phyloP scores from a whole-genome alignment of 2,113 vertebrate species.

The Tylochromis polylepis region DNA sequence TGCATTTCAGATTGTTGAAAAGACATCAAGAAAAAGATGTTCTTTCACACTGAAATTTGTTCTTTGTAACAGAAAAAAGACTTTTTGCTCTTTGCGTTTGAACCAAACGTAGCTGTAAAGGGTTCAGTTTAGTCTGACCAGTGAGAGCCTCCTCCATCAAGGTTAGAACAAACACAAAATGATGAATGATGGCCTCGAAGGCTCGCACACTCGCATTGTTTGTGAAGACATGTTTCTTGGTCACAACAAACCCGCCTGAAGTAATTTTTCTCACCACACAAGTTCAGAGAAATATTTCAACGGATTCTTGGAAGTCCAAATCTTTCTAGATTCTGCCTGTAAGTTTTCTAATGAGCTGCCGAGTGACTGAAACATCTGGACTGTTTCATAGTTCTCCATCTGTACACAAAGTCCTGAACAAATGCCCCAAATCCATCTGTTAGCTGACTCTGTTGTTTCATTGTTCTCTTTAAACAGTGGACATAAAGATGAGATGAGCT shows the following conservation, averaged over 20 bases:
- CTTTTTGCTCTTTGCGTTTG: background rate
- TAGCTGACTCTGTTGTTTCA: background rate
- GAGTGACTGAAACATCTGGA: background rate
- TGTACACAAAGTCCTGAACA: background rate
- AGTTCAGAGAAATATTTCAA: background rate
- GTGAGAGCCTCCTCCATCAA: background rate
- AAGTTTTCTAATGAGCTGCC: background rate
- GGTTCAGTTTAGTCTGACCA: fast-evolving
- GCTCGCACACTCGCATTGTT: background rate
- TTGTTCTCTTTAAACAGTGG: background rate
- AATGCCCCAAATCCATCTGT: fast-evolving
- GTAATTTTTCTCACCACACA: background rate
- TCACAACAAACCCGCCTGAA: background rate
- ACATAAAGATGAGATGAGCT: background rate
- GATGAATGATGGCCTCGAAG: background rate
- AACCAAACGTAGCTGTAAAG: background rate
- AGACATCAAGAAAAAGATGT: background rate
- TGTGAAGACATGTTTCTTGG: background rate
- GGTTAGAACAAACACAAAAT: background rate
- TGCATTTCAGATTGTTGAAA: background rate
- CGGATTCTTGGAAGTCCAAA: background rate
- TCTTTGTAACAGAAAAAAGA: background rate
- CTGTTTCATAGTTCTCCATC: background rate
- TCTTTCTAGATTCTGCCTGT: background rate
- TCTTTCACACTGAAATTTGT: background rate